Evolutionary conservation across 2,888 invertebrate species (phyloP).

Genomic region (Clivina fossor): DNA sequence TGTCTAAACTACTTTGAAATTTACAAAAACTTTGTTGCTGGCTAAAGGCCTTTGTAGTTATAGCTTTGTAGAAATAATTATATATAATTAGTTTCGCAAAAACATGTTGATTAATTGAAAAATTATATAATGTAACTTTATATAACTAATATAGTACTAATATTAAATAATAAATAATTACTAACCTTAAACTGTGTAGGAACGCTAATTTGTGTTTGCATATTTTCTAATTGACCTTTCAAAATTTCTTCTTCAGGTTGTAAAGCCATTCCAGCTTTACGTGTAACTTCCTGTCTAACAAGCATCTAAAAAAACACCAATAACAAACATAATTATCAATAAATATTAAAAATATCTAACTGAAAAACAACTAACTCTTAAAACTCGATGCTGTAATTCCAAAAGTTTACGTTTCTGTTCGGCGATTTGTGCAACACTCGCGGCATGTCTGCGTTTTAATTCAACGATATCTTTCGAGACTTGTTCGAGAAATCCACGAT

Average conservation of each 20-base stretch:
- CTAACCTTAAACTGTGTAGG: conserved; percentile 89
- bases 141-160: neutral
- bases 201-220: conserved; percentile 84
- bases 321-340: neutral
- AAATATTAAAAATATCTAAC: conserved; percentile 15
- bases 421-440: conserved; percentile 76
- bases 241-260: conserved; percentile 89
- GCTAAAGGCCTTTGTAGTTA: too few species aligned
- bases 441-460: conserved; percentile 78
- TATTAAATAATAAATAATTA: conserved; percentile 1
- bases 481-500: conserved; percentile 77
- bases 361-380: conserved; percentile 62
- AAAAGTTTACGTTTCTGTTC: conserved; percentile 81
- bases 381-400: conserved; percentile 78
- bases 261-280: conserved; percentile 85
- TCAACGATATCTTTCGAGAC: conserved; percentile 76
- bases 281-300: conserved; percentile 81
- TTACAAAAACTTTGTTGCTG: too few species aligned
- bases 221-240: conserved; percentile 82
- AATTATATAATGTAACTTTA: neutral
- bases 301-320: conserved; percentile 68
- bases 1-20: too few species aligned
- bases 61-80: too few species aligned
- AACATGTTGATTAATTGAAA: too few species aligned
- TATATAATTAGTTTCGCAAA: too few species aligned